These are phyloP conservation scores for Encarsia formosa DNA, from an alignment of 2,888 invertebrate species.

Conservation along the genomic window DNA sequence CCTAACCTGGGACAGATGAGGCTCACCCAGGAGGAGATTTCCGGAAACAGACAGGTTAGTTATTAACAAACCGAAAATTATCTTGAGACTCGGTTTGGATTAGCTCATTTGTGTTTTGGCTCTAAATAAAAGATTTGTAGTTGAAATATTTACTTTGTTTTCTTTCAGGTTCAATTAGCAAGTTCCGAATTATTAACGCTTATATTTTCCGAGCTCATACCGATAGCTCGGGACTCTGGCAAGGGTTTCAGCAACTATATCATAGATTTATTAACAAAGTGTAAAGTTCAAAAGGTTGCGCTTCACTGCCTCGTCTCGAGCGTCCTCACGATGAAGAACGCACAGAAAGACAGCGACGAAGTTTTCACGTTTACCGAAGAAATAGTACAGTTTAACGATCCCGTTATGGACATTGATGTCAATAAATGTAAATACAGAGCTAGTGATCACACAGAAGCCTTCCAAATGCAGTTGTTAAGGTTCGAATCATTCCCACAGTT, in stretches of 20 bases:
- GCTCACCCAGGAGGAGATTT: constrained; percentile 65
- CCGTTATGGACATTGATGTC: constrained; percentile 48
- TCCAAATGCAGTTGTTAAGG: constrained; percentile 65
- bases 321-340: constrained; percentile 59
- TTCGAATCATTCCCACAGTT: no score
- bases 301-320: constrained; percentile 77
- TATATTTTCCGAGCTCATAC: constrained; percentile 68
- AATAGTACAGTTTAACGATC: constrained; percentile 70
- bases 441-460: constrained; percentile 63
- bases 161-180: constrained; percentile 64
- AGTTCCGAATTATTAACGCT: constrained; percentile 70
- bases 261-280: constrained; percentile 67
- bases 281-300: constrained; percentile 79
- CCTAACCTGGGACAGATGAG: constrained; percentile 66
- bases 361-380: constrained; percentile 68
- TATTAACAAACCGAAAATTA: background rate
- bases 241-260: constrained; percentile 74
- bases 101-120: background rate
- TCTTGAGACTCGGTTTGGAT: background rate
- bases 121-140: background rate
- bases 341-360: constrained; percentile 50
- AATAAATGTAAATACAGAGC: constrained; percentile 58
- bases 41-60: constrained; percentile 63
- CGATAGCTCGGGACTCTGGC: constrained; percentile 71
- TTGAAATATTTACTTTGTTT: constrained; percentile 4